phyloP scores from a whole-genome alignment of 2,888 invertebrate species.

The Diadegma fenestrale region DNA sequence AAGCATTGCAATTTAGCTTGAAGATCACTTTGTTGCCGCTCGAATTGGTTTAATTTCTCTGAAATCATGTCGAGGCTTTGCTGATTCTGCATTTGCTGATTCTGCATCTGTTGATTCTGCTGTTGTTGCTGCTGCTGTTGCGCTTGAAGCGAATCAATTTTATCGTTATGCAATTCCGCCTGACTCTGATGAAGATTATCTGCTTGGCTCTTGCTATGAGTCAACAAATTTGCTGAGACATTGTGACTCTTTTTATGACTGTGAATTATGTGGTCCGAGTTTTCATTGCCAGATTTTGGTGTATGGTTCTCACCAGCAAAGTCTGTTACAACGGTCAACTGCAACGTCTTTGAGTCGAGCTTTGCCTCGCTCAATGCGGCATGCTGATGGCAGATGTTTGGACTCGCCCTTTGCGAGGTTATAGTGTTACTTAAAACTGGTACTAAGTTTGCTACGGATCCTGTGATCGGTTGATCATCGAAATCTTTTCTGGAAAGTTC shows the following conservation, averaged over 20 bases:
- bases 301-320: slow-evolving; percentile 75
- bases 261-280: slow-evolving; percentile 83
- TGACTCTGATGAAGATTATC: slow-evolving; percentile 78
- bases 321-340: slow-evolving; percentile 80
- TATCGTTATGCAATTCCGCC: slow-evolving; percentile 70
- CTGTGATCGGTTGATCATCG: slow-evolving; percentile 82
- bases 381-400: slow-evolving; percentile 82
- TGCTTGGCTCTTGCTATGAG: slow-evolving; percentile 79
- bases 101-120: slow-evolving; percentile 69
- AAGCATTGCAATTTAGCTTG: slow-evolving; percentile 82
- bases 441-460: slow-evolving; percentile 82
- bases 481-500: slow-evolving; percentile 82
- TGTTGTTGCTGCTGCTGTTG: slow-evolving; percentile 72
- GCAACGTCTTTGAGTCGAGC: slow-evolving; percentile 78
- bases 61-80: slow-evolving; percentile 82
- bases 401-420: slow-evolving; percentile 80
- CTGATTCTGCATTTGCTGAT: slow-evolving; percentile 80
- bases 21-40: slow-evolving; percentile 82
- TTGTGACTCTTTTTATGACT: slow-evolving; percentile 82
- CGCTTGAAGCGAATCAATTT: slow-evolving; percentile 70
- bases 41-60: slow-evolving; percentile 82
- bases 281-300: slow-evolving; percentile 76
- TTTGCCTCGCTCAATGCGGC: slow-evolving; percentile 81
- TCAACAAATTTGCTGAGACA: slow-evolving; percentile 73
- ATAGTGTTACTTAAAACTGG: slow-evolving; percentile 72